Conservation (phyloP, 2,888 invertebrate genomes). For the Synergus itoensis region DNA sequence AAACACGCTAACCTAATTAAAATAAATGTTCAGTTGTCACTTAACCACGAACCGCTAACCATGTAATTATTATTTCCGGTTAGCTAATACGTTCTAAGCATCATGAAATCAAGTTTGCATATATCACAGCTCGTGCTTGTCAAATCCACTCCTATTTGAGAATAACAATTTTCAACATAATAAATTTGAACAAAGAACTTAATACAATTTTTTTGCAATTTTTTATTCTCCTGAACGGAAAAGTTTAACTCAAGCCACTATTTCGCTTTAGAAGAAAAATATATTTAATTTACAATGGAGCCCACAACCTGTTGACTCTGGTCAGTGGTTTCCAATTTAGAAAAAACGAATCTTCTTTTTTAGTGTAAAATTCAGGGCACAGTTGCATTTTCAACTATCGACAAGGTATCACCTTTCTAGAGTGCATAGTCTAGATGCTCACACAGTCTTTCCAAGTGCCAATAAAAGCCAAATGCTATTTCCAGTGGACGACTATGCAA, state of each 20-base stretch:
- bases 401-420: conserved; percentile 44
- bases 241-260: neutral
- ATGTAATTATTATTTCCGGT: conserved; percentile 7
- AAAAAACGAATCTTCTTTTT: neutral
- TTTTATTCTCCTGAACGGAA: neutral
- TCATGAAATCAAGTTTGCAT: neutral
- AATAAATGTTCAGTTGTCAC: neutral
- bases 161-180: neutral
- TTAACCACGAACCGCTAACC: neutral
- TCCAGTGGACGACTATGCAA: conserved; percentile 47
- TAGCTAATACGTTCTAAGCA: neutral
- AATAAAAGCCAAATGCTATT: conserved; percentile 55
- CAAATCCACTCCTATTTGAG: neutral
- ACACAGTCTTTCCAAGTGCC: conserved; percentile 49
- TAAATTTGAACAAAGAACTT: neutral
- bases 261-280: neutral
- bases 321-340: neutral
- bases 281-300: neutral
- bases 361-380: neutral
- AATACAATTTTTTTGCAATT: neutral
- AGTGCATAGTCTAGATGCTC: conserved; percentile 44
- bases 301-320: neutral
- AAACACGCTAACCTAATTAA: no score
- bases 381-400: conserved; percentile 44
- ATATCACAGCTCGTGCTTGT: neutral